Evolutionary conservation across 1,140 invertebrate species (phyloP).

Genomic region (Aphelenchoides avenae): DNA sequence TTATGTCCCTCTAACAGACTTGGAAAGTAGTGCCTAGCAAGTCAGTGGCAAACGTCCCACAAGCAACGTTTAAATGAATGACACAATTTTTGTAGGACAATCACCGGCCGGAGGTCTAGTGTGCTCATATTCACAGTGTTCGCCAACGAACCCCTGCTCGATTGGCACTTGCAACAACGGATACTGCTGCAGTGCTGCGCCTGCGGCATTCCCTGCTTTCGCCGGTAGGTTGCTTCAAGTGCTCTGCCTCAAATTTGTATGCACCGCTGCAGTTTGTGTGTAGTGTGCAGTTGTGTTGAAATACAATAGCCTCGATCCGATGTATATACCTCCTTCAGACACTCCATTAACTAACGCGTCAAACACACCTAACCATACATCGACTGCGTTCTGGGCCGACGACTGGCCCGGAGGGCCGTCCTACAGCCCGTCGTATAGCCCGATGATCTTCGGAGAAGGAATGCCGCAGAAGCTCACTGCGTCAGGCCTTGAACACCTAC

Average conservation of each 20-base stretch:
- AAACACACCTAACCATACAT: slow-evolving; percentile 12
- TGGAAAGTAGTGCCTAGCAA: slow-evolving; percentile 11
- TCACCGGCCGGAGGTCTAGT: slow-evolving; percentile 50
- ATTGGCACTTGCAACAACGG: slow-evolving; percentile 56
- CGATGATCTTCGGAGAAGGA: slow-evolving; percentile 39
- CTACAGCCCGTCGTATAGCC: too few relatives aligned
- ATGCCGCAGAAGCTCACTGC: slow-evolving; percentile 26
- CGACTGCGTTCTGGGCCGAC: slow-evolving; percentile 26
- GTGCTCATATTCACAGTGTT: slow-evolving; percentile 52
- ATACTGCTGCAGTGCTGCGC: slow-evolving; percentile 18
- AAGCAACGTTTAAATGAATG: slow-evolving; percentile 1
- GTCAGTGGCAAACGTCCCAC: background rate
- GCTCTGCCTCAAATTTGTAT: background rate
- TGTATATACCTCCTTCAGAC: slow-evolving; percentile 2
- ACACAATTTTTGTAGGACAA: too few relatives aligned
- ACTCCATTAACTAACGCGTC: slow-evolving; percentile 7
- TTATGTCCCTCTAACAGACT: slow-evolving; percentile 5
- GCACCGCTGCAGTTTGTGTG: too few relatives aligned
- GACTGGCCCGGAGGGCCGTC: slow-evolving; percentile 47
- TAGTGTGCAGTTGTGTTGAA: too few relatives aligned
- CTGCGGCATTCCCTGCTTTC: background rate
- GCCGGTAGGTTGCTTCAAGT: slow-evolving; percentile 1
- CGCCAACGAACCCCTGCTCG: slow-evolving; percentile 46
- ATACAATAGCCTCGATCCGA: too few relatives aligned
- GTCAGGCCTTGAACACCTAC: slow-evolving; percentile 39